A percentile compares a stretch with the other conserved stretches of the same genome.
Evolutionary conservation across 2,888 invertebrate species (phyloP).

Genomic region (Crossocerus cetratus): DNA sequence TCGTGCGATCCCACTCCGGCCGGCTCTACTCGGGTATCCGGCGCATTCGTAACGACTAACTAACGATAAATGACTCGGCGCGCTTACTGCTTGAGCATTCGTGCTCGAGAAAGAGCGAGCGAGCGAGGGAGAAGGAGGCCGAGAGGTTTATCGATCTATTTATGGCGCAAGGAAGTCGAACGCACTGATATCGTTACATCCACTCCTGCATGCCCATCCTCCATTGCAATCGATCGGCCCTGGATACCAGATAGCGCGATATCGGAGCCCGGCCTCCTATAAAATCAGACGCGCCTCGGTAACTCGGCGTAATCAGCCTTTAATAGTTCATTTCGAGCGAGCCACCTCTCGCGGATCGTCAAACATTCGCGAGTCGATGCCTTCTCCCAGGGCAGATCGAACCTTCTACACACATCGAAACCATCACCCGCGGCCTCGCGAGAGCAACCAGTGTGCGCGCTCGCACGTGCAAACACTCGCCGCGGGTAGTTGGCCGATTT

Average conservation of each 20-base stretch:
- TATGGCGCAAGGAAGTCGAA: slow-evolving; percentile 1
- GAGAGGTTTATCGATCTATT: not conserved
- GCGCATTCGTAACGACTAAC: not conserved
- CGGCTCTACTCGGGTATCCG: slow-evolving; percentile 12
- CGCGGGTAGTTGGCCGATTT: not conserved
- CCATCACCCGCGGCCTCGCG: too few relatives aligned
- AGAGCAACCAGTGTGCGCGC: too few relatives aligned
- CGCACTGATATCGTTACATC: not conserved
- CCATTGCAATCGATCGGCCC: not conserved
- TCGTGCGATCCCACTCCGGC: slow-evolving; percentile 10
- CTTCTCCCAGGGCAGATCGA: not conserved
- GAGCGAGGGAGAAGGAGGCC: not conserved
- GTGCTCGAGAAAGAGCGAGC: too few relatives aligned
- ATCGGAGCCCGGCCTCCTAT: not conserved
- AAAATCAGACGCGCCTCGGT: not conserved
- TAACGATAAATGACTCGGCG: too few relatives aligned
- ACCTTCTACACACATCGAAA: too few relatives aligned
- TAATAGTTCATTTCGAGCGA: not conserved
- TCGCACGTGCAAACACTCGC: not conserved
- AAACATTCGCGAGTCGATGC: not conserved
- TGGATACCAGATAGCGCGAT: not conserved
- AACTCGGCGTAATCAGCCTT: not conserved
- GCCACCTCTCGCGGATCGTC: not conserved
- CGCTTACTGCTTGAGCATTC: too few relatives aligned
- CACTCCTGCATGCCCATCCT: not conserved